Conservation (phyloP, 2,113 vertebrate species). For the Philantomba maxwellii region DNA sequence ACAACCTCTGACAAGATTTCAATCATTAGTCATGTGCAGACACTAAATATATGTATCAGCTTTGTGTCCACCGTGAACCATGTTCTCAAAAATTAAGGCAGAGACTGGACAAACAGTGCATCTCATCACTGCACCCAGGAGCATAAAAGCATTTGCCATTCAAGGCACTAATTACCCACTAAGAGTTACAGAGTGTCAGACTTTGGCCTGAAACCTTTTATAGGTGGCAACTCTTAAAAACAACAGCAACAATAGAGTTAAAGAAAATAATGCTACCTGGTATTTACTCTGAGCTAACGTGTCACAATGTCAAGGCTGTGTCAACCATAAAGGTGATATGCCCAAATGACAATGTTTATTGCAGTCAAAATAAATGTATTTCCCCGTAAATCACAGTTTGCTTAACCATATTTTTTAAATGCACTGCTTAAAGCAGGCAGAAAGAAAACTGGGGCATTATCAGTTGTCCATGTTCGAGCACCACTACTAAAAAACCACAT, state of each 20-base stretch:
- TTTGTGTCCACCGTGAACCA: not conserved
- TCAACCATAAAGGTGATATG: not conserved
- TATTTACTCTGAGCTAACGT: not conserved
- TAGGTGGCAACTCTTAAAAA: not conserved
- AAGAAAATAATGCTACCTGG: not conserved
- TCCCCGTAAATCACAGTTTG: not conserved
- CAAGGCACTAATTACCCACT: not conserved
- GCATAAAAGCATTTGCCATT: not conserved
- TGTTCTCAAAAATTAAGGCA: not conserved
- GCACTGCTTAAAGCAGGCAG: not conserved
- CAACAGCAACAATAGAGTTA: not conserved
- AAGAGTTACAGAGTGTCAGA: not conserved
- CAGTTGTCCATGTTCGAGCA: not conserved
- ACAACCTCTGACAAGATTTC: not conserved
- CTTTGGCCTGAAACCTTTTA: not conserved
- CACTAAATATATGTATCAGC: not conserved
- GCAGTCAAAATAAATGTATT: slow-evolving; percentile 14
- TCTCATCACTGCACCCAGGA: not conserved
- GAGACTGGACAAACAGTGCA: not conserved
- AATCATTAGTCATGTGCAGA: not conserved
- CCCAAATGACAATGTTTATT: slow-evolving; percentile 37
- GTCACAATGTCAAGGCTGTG: slow-evolving; percentile 23
- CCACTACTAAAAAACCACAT: not conserved
- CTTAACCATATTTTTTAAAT: slow-evolving; percentile 48
- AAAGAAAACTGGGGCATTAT: not conserved